phyloP scores from a whole-genome alignment of 2,113 vertebrate species.

The Microtus pennsylvanicus region DNA sequence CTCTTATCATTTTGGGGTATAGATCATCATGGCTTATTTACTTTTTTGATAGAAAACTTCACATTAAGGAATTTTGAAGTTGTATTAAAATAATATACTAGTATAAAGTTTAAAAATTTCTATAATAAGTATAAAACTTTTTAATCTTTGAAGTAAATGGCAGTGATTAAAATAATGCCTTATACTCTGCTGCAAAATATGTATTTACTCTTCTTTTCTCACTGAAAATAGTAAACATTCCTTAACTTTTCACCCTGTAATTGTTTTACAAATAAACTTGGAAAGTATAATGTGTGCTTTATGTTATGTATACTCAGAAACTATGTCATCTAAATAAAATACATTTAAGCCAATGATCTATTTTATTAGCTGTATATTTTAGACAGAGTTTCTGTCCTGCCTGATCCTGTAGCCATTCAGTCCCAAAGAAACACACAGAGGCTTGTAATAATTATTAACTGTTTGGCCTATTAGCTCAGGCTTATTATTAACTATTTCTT shows the following conservation, averaged over 20 bases:
- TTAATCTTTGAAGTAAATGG: not conserved
- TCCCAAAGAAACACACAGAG: no score
- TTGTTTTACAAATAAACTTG: constrained; percentile 38
- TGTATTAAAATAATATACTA: constrained; percentile 34
- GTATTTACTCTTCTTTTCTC: not conserved
- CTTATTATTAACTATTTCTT: no score
- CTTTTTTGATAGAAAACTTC: constrained; percentile 32
- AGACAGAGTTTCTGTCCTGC: no score
- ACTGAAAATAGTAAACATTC: constrained; percentile 20
- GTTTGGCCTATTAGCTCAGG: no score
- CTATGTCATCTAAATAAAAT: constrained; percentile 30
- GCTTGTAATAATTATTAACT: no score
- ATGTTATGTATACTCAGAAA: not conserved
- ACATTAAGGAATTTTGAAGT: constrained; percentile 21
- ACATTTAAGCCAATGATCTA: constrained; percentile 28
- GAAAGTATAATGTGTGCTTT: constrained; percentile 32
- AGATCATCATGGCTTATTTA: constrained; percentile 3
- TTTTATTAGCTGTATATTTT: not conserved
- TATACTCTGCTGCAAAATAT: not conserved
- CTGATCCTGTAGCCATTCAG: no score
- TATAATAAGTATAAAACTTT: not conserved
- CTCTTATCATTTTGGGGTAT: not conserved
- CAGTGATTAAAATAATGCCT: constrained; percentile 38
- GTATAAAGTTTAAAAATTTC: constrained; percentile 7
- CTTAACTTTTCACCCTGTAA: constrained; percentile 16